Base-by-base conservation (phyloP, 1,140 invertebrate genomes). In the Lepidurus apus region DNA sequence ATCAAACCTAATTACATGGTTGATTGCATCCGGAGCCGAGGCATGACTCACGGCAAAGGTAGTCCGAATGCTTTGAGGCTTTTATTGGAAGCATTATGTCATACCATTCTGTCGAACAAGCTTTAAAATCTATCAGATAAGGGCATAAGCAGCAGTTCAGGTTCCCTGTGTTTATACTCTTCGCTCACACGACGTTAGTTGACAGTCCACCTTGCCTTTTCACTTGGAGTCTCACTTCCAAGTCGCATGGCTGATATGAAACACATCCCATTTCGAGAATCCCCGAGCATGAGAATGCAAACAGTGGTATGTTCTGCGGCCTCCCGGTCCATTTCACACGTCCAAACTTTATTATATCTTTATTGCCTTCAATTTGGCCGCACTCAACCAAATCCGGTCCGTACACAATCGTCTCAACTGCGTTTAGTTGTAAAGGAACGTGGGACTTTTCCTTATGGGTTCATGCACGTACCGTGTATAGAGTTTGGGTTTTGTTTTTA, bases 311-410 rank as follows among this genome's bases (percentile, higher is more conserved):
- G 17, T 17, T 7, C 8, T n/a, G 53, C 53, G 6, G 17, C 53
- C 53, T 65, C 21, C 17, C 13, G 53, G 53, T 65, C 13, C 53
- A 65, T 65, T 65, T 65, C 53, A 65, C 53, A 65, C 53, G 53
- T 65, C 53, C 53, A 65, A 65, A 17, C n/a, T 65, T 65, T 65
- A 65, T 65, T 13, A 65, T 65, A 65, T 65, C 53, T 65, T 65
- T 65, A 65, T 65, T 9, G 6, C 53, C 13, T 65, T 17, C 53
- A 9, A 65, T 9, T 65, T 65, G 53, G 4, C 13, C 21, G 53
- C 21, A 65, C 53, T 65, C 53, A 21, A 65, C 9, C 53, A 65
- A 65, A 65, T 65, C 53, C 13, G 17, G 53, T 65, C 53, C 53
- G 17, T 65, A 7, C 53, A 65, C 53, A 65, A 65, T 17, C 21